A percentile compares a stretch with the other conserved stretches of the same genome.
These are phyloP conservation scores for Beris morrisii DNA, from an alignment of 2,888 invertebrate species.

Conservation along the genomic window DNA sequence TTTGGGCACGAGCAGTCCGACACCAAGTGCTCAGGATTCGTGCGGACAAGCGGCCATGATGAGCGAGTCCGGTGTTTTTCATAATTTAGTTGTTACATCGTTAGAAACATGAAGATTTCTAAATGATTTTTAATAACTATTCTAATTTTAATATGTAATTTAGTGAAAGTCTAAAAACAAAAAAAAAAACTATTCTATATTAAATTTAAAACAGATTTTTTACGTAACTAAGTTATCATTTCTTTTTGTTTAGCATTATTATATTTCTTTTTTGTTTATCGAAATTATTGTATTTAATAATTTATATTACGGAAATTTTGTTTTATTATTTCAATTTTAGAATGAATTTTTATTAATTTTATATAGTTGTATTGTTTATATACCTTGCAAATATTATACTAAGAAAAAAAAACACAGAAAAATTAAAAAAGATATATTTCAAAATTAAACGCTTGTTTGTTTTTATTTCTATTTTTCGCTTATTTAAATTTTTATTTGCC, in stretches of 20 bases:
- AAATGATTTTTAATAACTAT: constrained; percentile 29
- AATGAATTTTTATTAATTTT: too few relatives aligned
- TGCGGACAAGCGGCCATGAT: constrained; percentile 70
- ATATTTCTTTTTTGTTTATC: constrained; percentile 1
- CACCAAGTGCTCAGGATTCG: constrained; percentile 55
- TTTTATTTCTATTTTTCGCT: too few relatives aligned
- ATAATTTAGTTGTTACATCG: constrained; percentile 56
- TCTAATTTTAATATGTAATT: neutral
- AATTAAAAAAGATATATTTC: too few relatives aligned
- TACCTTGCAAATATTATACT: too few relatives aligned
- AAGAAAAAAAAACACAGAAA: too few relatives aligned
- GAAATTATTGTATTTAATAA: constrained; percentile 5
- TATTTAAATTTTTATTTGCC: too few relatives aligned
- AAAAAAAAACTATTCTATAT: constrained; percentile 4
- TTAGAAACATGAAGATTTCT: constrained; percentile 56
- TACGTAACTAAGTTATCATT: too few relatives aligned
- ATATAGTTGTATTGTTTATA: too few relatives aligned
- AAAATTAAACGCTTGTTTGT: too few relatives aligned
- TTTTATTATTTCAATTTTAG: neutral
- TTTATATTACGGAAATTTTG: neutral
- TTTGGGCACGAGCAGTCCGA: constrained; percentile 51
- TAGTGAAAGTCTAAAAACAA: neutral
- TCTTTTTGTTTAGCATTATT: too few relatives aligned
- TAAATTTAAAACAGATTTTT: too few relatives aligned
- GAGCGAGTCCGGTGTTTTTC: constrained; percentile 59